A percentile compares a stretch with the other conserved stretches of the same genome.
Evolutionary conservation across 2,797 vertebrate species (phyloP).

Genomic region (Halcyon leucocephala): DNA sequence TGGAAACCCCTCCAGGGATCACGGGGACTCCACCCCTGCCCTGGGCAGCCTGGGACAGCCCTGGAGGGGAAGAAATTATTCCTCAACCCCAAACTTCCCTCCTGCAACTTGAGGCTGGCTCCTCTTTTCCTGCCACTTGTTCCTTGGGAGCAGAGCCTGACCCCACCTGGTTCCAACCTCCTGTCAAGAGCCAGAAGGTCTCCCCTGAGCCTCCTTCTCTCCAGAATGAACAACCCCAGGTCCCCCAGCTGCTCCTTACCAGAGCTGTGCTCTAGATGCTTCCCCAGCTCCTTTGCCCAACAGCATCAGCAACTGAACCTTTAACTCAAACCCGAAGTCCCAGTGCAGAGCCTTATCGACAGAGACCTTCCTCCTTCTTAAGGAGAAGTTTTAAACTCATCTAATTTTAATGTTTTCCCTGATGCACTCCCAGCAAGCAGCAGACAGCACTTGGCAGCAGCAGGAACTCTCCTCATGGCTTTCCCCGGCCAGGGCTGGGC

Average conservation of each 20-base stretch:
- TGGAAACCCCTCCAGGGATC: no score
- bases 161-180: neutral
- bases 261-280: neutral
- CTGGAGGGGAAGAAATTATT: neutral
- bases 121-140: neutral
- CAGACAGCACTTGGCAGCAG: neutral
- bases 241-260: neutral
- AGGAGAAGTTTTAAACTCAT: neutral
- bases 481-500: neutral
- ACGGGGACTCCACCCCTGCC: neutral
- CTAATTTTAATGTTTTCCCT: neutral
- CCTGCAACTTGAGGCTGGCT: neutral
- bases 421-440: neutral
- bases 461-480: neutral
- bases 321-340: neutral
- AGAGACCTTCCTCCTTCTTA: neutral
- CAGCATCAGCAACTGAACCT: neutral
- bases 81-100: neutral
- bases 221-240: neutral
- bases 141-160: neutral
- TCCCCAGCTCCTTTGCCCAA: neutral
- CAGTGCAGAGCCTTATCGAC: accelerated
- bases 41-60: neutral
- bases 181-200: neutral
- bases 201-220: neutral